Base-by-base conservation (phyloP, 2,113 vertebrate genomes). In the Pseudopodoces humilis region DNA sequence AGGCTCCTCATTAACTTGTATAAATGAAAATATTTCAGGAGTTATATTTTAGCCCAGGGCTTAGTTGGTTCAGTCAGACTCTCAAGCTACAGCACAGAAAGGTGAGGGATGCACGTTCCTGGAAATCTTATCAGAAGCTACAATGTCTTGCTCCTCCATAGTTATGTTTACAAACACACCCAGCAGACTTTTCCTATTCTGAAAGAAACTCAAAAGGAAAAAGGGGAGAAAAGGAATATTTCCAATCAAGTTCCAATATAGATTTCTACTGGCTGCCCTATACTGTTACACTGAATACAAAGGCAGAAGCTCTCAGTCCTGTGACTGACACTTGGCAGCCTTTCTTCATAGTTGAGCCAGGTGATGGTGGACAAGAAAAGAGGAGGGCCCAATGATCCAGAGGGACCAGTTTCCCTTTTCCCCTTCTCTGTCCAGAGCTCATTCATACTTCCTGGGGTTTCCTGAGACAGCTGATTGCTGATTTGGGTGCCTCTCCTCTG, bases 271-370 rank as follows among this genome's bases (percentile, higher is more conserved):
- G 35, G 20, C 15, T 81, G 23, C 15, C 33, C 22, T 37, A 0
- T 20, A 2, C 7, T 1, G 0, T 30, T n/a, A 5, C 13, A 6
- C 6, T 35, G 15, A 59, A 20, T 56, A 15, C 14, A 43, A 49
- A 69, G 22, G 31, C 33, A 52, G 47, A 25, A 35, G 7, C 24
- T 55, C 28, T 53, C 2, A 6, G 22, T 53, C 18, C 46, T 52
- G 19, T 56, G 43, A 10, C 14, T 59, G 43, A 60, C 37, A 4
- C 30, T 27, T 27, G 55, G 25, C 47, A 50, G 28, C 8, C 15
- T 56, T 56, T 52, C 9, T 6, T 64, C 46, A n/a, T 10, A 28
- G 13, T 6, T 35, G 35, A 75, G 75, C 62, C 52, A 22, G 59
- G 6, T 60, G n/a, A 27, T 0, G 2, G 31, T 35, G 64, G 7